phyloP scores from a whole-genome alignment of 2,797 vertebrate genomes.

The Sphenopsis melanotis region DNA sequence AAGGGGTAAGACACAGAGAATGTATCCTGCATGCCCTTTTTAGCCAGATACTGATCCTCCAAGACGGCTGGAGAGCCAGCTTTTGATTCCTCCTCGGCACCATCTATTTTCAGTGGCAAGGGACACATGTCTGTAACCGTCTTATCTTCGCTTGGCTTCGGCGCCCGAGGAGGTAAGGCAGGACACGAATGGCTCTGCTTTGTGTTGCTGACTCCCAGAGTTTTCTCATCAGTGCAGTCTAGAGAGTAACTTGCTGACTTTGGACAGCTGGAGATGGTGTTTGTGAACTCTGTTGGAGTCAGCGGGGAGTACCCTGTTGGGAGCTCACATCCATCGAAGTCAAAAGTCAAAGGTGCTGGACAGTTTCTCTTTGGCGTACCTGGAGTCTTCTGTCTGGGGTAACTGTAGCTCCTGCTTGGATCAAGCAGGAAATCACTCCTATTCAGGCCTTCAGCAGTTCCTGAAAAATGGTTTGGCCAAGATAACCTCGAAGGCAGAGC shows the following conservation, averaged over 20 bases:
- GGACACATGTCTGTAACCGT: slow-evolving; percentile 67
- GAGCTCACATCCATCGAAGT: slow-evolving; percentile 76
- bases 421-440: slow-evolving; percentile 82
- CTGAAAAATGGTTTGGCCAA: slow-evolving; percentile 91
- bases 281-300: slow-evolving; percentile 54
- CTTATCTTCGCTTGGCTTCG: slow-evolving; percentile 78
- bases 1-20: slow-evolving; percentile 78
- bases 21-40: slow-evolving; percentile 75
- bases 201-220: slow-evolving; percentile 72
- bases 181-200: slow-evolving; percentile 94
- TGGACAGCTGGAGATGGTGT: slow-evolving; percentile 76
- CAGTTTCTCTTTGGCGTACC: slow-evolving; percentile 86
- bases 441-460: slow-evolving; percentile 76
- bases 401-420: slow-evolving; percentile 91
- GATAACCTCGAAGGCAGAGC: slow-evolving; percentile 84
- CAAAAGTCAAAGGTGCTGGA: slow-evolving; percentile 84
- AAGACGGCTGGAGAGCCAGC: slow-evolving; percentile 68
- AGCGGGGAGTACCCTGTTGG: slow-evolving; percentile 43
- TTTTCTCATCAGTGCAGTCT: slow-evolving; percentile 84
- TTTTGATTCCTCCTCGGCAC: slow-evolving; percentile 73
- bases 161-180: slow-evolving; percentile 89
- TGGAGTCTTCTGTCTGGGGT: slow-evolving; percentile 90
- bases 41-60: slow-evolving; percentile 73
- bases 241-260: slow-evolving; percentile 92
- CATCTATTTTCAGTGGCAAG: slow-evolving; percentile 73